Evolutionary conservation across 2,113 vertebrate genomes (phyloP), one percentile per base, ranked within the genome.

Genomic region (Brachypteracias leptosomus): DNA sequence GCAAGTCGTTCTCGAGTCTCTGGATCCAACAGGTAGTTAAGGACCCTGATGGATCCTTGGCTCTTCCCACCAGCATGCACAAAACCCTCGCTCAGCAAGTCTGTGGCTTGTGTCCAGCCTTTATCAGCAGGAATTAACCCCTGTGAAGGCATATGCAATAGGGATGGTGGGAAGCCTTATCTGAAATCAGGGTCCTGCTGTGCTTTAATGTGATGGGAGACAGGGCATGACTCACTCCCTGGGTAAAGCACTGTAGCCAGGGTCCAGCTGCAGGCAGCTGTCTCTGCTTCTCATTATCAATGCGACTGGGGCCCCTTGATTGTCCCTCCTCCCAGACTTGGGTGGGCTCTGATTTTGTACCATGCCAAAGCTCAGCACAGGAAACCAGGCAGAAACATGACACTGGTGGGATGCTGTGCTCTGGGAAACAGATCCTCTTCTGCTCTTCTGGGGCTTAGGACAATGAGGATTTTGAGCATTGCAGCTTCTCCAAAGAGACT

Each of bases 1-100:
- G 73, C 33, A 51, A 66, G 52, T 73, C 62, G 25, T 88, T 94
- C 74, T 65, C 4, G 1, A 57, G 46, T 36, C 58, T 94, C n/a
- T 52, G 0, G 2, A 46, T 85, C 40, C 75, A 94, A 58, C 29
- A 91, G 73, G 70, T 88, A 62, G 74, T 36, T 22, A 80, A 72
- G 49, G 66, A 89, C 54, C 15, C 36, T 0, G 3, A 49, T 67
- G 25, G 44, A 61, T 79, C 54, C 42, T 85, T 76, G 57, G 71
- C 63, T 81, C 42, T 93, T 83, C 54, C 55, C 40, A 66, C 25
- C 20, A 42, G 58, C 38, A 52, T 18, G 52, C 62, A 66, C 62
- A 55, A 65, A 89, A 10, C 5, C 47, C 62, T 85, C 0, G 1
- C 66, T 76, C 0, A 0, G 36, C 94, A 88, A 6, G 5, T 66